Percentiles rank a stretch among this genome's conserved stretches.
Conservation (phyloP, 2,113 vertebrate species). For the Epinephelus lanceolatus region DNA sequence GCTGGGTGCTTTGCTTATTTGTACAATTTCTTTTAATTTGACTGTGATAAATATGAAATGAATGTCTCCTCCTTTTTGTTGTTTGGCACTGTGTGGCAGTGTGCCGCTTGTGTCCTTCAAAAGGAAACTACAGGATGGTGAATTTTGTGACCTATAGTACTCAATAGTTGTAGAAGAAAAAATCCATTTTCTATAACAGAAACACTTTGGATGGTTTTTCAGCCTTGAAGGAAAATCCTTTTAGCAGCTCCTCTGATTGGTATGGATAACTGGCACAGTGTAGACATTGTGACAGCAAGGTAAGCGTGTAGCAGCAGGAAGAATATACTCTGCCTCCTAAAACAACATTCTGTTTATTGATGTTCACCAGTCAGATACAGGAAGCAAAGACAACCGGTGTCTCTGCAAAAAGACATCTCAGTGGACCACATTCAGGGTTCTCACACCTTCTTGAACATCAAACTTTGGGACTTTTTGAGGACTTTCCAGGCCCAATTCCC, state of each 20-base stretch:
- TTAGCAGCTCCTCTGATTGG: conserved; percentile 1
- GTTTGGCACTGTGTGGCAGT: not conserved
- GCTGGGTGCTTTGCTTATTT: not conserved
- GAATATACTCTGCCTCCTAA: not conserved
- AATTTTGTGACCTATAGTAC: conserved; percentile 9
- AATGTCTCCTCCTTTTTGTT: not conserved
- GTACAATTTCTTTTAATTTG: not conserved
- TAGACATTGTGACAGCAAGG: not conserved
- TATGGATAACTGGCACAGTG: not conserved
- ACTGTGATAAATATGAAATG: not conserved
- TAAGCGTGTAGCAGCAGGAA: not conserved
- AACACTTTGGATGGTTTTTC: not conserved
- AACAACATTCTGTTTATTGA: not conserved
- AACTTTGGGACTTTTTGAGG: too few species aligned
- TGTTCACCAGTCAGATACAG: not conserved
- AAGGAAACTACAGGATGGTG: not conserved
- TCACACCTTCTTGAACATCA: too few species aligned
- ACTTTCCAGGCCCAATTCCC: too few species aligned
- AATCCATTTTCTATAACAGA: not conserved
- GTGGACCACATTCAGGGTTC: not conserved
- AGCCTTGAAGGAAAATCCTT: not conserved
- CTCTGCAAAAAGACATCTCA: not conserved
- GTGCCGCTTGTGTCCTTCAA: conserved; percentile 11
- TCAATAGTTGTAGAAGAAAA: not conserved
- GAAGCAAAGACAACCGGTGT: not conserved